Evolutionary conservation across 2,113 vertebrate genomes (phyloP).

Genomic region (Galbula dea): DNA sequence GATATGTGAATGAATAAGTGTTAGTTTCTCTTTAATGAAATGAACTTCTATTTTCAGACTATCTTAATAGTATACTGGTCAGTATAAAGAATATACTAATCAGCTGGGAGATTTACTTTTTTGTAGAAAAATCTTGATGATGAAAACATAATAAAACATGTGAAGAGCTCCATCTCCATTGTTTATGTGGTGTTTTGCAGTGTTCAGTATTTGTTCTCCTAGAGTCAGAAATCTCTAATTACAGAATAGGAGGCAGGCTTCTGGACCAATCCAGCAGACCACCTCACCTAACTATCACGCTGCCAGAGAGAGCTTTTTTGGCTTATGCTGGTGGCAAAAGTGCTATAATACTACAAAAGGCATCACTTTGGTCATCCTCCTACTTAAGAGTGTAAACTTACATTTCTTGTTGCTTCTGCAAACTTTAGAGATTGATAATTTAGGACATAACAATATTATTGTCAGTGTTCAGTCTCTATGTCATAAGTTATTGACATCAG

Average conservation of each 20-base stretch:
- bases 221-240: not conserved
- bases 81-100: not conserved
- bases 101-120: not conserved
- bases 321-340: not conserved
- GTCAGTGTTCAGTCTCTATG: not conserved
- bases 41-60: not conserved
- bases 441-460: accelerated
- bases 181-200: not conserved
- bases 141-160: not conserved
- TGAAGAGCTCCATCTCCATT: not conserved
- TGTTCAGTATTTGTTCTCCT: not conserved
- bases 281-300: not conserved
- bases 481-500: not conserved
- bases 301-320: not conserved
- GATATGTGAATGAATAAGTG: not conserved
- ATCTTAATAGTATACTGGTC: not conserved
- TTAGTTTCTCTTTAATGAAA: not conserved
- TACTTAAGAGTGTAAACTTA: not conserved
- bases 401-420: not conserved
- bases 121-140: not conserved
- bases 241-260: not conserved
- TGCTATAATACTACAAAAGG: not conserved
- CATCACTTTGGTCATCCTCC: not conserved
- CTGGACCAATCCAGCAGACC: not conserved
- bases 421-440: not conserved